These are phyloP conservation scores for Drosophila subobscura DNA, from an alignment of 1,140 invertebrate species.

Conservation along the genomic window DNA sequence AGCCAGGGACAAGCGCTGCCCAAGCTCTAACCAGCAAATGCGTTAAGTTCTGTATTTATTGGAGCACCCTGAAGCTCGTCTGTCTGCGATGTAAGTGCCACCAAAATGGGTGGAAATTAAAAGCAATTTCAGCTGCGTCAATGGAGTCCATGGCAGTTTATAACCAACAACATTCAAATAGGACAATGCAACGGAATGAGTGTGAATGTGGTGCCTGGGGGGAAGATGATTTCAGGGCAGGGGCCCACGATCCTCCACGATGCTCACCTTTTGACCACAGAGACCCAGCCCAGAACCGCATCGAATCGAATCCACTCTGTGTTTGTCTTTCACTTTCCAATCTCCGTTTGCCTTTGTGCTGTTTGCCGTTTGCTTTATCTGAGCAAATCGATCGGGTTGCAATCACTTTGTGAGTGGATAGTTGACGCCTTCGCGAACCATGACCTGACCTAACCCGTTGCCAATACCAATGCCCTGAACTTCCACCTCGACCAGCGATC, in stretches of 20 bases:
- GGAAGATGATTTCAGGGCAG: too few relatives aligned
- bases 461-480: too few relatives aligned
- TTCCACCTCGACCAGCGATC: neutral
- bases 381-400: conserved; percentile 44
- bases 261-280: conserved; percentile 17
- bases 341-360: neutral
- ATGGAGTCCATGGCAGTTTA: too few relatives aligned
- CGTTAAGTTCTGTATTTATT: neutral
- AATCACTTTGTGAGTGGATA: conserved; percentile 69
- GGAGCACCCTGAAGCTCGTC: too few relatives aligned
- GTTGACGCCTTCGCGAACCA: conserved; percentile 62
- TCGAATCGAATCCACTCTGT: conserved; percentile 8
- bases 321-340: conserved; percentile 64
- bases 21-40: neutral
- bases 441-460: conserved; percentile 28
- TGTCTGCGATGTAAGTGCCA: too few relatives aligned
- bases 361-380: conserved; percentile 39
- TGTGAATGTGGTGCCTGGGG: too few relatives aligned
- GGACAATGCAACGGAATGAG: too few relatives aligned
- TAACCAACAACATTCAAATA: too few relatives aligned
- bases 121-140: too few relatives aligned
- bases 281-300: conserved; percentile 40
- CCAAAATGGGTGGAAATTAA: too few relatives aligned
- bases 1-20: conserved; percentile 12
- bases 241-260: neutral